These are phyloP conservation scores for Helleia helle DNA, from an alignment of 2,888 invertebrate species.

Conservation along the genomic window DNA sequence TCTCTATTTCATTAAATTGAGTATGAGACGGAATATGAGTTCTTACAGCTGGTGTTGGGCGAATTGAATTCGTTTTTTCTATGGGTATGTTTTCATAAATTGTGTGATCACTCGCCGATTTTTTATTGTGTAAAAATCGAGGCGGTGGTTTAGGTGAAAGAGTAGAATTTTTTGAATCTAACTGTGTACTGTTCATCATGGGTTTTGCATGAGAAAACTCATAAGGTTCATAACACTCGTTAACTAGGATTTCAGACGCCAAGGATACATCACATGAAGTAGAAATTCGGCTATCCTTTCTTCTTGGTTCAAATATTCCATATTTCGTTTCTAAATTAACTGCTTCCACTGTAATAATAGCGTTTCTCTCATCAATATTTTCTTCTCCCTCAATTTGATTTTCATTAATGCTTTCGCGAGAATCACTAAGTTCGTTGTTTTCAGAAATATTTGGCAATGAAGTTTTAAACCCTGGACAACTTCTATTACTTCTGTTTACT, in stretches of 20 bases:
- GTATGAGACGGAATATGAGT: constrained; percentile 44
- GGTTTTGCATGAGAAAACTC: constrained; percentile 31
- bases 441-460: constrained; percentile 65
- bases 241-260: constrained; percentile 46
- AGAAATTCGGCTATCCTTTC: constrained; percentile 29
- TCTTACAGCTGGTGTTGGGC: constrained; percentile 53
- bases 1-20: constrained; percentile 29
- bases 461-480: constrained; percentile 64
- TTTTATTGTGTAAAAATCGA: constrained; percentile 30
- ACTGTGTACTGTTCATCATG: constrained; percentile 17
- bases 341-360: constrained; percentile 33
- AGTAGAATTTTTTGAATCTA: constrained; percentile 17
- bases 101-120: constrained; percentile 26
- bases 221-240: constrained; percentile 62
- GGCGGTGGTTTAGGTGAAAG: constrained; percentile 46
- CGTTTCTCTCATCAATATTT: constrained; percentile 30
- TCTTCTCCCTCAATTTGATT: constrained; percentile 35
- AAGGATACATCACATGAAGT: constrained; percentile 34
- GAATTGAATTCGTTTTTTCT: constrained; percentile 27
- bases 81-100: constrained; percentile 53
- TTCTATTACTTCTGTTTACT: constrained; percentile 62
- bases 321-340: constrained; percentile 37
- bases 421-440: constrained; percentile 56
- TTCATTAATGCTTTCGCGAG: constrained; percentile 41
- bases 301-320: constrained; percentile 52